Percentiles rank a stretch among this genome's conserved stretches.
Conservation (phyloP, 2,113 vertebrate species). For the Malurus cyaneus region DNA sequence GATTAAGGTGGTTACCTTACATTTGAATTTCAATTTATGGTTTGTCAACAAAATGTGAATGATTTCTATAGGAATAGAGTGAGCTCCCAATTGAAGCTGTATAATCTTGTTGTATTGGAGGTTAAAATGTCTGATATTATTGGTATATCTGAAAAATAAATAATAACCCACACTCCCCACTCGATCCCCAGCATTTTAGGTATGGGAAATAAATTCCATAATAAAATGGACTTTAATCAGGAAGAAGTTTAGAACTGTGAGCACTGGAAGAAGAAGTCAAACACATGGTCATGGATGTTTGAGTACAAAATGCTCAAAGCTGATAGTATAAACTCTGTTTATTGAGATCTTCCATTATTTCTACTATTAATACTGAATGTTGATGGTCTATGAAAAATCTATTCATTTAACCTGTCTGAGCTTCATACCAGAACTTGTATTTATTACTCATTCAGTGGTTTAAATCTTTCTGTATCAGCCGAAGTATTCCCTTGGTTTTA, state of each 20-base stretch:
- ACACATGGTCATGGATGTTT: not conserved
- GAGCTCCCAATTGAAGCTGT: not conserved
- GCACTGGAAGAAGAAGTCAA: not conserved
- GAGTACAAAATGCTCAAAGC: not conserved
- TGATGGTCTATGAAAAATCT: not conserved
- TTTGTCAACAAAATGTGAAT: not conserved
- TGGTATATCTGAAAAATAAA: not conserved
- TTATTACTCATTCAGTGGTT: not conserved
- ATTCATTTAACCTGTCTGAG: not conserved
- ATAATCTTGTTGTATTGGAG: not conserved
- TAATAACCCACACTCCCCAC: rapidly evolving
- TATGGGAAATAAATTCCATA: not conserved
- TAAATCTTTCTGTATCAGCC: not conserved
- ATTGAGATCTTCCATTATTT: not conserved
- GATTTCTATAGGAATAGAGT: not conserved
- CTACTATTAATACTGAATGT: not conserved
- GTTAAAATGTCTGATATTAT: not conserved
- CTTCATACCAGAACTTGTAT: not conserved
- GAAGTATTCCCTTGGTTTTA: not conserved
- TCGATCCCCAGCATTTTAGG: not conserved
- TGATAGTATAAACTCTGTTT: not conserved
- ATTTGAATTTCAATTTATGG: not conserved
- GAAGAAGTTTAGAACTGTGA: not conserved
- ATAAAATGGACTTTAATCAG: not conserved
- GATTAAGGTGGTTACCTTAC: not conserved